Base-by-base conservation (phyloP, 1,140 invertebrate species). In the Helicoverpa zea region DNA sequence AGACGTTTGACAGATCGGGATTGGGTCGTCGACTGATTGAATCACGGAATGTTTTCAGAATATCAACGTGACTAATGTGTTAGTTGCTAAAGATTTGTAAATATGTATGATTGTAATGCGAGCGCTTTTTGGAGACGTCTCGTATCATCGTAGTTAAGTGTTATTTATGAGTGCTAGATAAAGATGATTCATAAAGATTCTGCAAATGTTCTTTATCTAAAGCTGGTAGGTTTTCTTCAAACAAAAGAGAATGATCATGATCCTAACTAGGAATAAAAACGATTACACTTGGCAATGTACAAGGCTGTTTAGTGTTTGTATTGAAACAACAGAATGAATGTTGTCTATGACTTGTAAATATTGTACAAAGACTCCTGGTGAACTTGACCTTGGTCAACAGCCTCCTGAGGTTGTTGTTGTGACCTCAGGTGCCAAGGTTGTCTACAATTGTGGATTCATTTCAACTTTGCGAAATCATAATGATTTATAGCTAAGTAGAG, bases 91-190 rank as follows among this genome's bases (percentile, higher is more conserved):
- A 30, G 23, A 72, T 54, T 70, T 70, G 18, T 23, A 52, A 70
- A 30, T 70, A n/a, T 18, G 29, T 70, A 29, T 18, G 47, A 30
- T 30, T 70, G 47, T 29, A 52, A 52, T 29, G 12, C 14, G 47
- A 30, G 49, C 13, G 18, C 23, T 14, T 64, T n/a, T 0, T 47
- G 18, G 30, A 70, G 29, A 18, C 16, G 54, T 18, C 10, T 23
- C 10, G n/a, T 29, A 14, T 29, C 66, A 18, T 23, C n/a, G 10
- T 16, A 66, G 43, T 68, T 43, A 18, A 68, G 68, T 72, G 23
- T 54, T 72, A 54, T 72, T 72, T 54, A 72, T 72, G 68, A 72
- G 68, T 72, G 68, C 14, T 52, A 72, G 68, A 72, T 72, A 72
- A 70, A 72, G 68, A 54, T 72, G 49, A 72, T 30, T 54, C 68